Percentiles rank a stretch among this genome's conserved stretches.
phyloP scores from a whole-genome alignment of 2,888 invertebrate species.

The Diaphora mendica region DNA sequence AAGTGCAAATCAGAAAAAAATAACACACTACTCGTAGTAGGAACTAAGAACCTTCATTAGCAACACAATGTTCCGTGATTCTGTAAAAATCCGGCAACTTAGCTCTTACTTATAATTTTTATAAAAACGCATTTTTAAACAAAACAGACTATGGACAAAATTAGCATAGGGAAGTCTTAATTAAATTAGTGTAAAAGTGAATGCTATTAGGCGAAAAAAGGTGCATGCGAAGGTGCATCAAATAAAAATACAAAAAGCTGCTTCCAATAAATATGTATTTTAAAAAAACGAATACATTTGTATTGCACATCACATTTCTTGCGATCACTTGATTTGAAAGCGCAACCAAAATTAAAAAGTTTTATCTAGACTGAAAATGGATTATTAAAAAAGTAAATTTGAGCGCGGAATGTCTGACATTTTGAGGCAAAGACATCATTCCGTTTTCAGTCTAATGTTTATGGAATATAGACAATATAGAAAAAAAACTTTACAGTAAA shows the following conservation, averaged over 20 bases:
- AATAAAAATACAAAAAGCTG: constrained; percentile 77
- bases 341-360: constrained; percentile 49
- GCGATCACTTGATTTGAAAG: constrained; percentile 52
- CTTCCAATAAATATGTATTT: constrained; percentile 78
- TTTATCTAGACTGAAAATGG: background rate
- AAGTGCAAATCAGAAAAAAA: background rate
- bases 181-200: background rate
- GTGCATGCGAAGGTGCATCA: constrained; percentile 58
- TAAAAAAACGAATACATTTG: constrained; percentile 48
- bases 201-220: constrained; percentile 8
- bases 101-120: background rate
- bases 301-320: constrained; percentile 57
- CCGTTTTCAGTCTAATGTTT: constrained; percentile 5
- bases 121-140: background rate
- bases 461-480: background rate
- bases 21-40: background rate
- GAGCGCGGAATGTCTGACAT: background rate
- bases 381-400: background rate
- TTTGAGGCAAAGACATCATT: constrained; percentile 6
- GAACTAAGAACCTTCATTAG: background rate
- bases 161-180: background rate
- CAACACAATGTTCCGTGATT: background rate
- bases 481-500: background rate
- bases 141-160: background rate
- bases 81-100: too few relatives aligned